Conservation (phyloP, 2,113 vertebrate genomes). For the Nothocercus nigrocapillus region DNA sequence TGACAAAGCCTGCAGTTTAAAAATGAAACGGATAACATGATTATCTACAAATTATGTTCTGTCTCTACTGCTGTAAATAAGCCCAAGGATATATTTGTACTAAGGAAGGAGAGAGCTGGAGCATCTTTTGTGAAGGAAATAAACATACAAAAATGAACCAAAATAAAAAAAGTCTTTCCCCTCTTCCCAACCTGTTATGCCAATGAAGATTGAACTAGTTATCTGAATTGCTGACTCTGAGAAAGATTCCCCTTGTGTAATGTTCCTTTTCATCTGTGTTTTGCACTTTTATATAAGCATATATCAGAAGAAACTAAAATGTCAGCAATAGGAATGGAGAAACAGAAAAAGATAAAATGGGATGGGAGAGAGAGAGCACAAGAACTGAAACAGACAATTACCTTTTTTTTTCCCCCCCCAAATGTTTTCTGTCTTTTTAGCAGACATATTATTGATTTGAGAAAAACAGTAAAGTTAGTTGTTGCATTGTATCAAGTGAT, state of each 20-base stretch:
- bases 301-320: background rate
- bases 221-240: background rate
- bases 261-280: background rate
- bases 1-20: background rate
- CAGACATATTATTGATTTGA: background rate
- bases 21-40: background rate
- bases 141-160: background rate
- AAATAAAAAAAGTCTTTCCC: background rate
- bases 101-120: background rate
- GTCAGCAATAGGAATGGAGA: background rate
- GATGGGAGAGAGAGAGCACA: background rate
- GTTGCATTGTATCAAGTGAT: background rate
- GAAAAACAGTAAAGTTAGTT: background rate
- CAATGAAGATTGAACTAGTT: background rate
- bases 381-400: background rate
- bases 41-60: background rate
- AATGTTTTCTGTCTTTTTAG: background rate
- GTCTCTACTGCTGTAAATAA: background rate
- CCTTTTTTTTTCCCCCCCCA: background rate
- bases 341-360: background rate
- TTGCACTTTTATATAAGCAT: background rate
- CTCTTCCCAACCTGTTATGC: background rate
- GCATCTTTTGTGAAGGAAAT: background rate
- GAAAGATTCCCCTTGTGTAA: background rate
- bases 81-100: background rate